A percentile compares a stretch with the other conserved stretches of the same genome.
These are phyloP conservation scores for Selenia dentaria DNA, from an alignment of 2,888 invertebrate species.

Conservation along the genomic window DNA sequence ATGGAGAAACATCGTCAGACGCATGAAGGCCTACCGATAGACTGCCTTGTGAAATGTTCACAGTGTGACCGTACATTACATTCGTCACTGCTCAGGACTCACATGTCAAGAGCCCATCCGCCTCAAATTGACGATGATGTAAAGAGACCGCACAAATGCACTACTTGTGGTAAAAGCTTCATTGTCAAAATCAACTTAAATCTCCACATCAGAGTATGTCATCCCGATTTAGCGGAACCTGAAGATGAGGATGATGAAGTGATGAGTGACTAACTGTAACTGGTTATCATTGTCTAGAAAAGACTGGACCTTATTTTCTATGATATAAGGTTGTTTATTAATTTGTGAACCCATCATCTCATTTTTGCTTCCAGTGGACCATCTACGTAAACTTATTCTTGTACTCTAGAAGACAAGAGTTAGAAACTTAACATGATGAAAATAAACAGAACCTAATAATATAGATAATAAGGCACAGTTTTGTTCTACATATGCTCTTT, in stretches of 20 bases:
- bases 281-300: constrained; percentile 58
- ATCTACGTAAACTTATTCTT: too few relatives aligned
- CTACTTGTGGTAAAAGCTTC: constrained; percentile 75
- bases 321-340: too few relatives aligned
- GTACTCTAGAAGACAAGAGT: too few relatives aligned
- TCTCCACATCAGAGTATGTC: constrained; percentile 75
- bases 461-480: too few relatives aligned
- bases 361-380: too few relatives aligned
- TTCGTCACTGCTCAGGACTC: constrained; percentile 68
- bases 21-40: constrained; percentile 74
- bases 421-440: too few relatives aligned
- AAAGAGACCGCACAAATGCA: constrained; percentile 74
- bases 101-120: constrained; percentile 68
- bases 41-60: constrained; percentile 74
- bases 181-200: constrained; percentile 78
- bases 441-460: too few relatives aligned
- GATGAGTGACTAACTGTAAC: constrained; percentile 76
- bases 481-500: too few relatives aligned
- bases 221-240: constrained; percentile 73
- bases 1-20: constrained; percentile 77
- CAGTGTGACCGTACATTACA: constrained; percentile 78
- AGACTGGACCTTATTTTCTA: too few relatives aligned
- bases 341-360: too few relatives aligned
- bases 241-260: constrained; percentile 79
- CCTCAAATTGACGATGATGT: constrained; percentile 69